Conservation (phyloP, 2,797 vertebrate genomes). For the Coilia nasus region DNA sequence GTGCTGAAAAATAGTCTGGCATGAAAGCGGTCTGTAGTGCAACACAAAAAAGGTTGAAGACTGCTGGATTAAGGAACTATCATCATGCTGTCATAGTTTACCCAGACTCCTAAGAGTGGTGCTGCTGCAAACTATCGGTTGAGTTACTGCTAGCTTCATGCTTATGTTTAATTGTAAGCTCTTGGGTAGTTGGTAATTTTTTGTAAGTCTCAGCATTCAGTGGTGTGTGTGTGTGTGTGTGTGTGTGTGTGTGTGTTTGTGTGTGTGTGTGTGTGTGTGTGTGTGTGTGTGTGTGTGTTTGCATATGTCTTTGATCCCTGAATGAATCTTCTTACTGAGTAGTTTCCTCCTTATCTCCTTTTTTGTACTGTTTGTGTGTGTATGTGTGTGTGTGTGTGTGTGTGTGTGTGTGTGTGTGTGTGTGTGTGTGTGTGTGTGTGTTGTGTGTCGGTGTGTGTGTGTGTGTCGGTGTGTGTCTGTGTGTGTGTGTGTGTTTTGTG, state of each 20-base stretch:
- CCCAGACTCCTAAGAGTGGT: not conserved
- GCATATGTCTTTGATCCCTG: slow-evolving; percentile 4
- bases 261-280: slow-evolving; percentile 26
- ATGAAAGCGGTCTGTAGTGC: too few species aligned
- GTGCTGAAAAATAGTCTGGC: too few species aligned
- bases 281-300: slow-evolving; percentile 25
- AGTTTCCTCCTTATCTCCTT: slow-evolving; percentile 9
- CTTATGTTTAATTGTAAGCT: not conserved
- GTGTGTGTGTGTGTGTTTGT: slow-evolving; percentile 25
- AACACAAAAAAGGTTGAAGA: too few species aligned
- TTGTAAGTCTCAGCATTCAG: slow-evolving; percentile 39
- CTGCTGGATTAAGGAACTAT: too few species aligned
- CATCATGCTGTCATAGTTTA: not conserved
- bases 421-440: not conserved
- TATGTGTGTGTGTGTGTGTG: too few species aligned
- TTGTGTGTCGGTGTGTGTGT: slow-evolving; percentile 22
- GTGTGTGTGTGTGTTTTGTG: slow-evolving; percentile 24
- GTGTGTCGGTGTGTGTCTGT: slow-evolving; percentile 25
- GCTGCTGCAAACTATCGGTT: not conserved
- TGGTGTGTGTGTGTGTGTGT: slow-evolving; percentile 18
- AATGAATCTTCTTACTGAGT: slow-evolving; percentile 17
- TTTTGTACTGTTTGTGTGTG: not conserved
- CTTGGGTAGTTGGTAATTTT: slow-evolving; percentile 32
- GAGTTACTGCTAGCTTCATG: not conserved
- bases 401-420: not conserved